Evolutionary conservation across 2,888 invertebrate species (phyloP).

Genomic region (Drosophila pegasa): DNA sequence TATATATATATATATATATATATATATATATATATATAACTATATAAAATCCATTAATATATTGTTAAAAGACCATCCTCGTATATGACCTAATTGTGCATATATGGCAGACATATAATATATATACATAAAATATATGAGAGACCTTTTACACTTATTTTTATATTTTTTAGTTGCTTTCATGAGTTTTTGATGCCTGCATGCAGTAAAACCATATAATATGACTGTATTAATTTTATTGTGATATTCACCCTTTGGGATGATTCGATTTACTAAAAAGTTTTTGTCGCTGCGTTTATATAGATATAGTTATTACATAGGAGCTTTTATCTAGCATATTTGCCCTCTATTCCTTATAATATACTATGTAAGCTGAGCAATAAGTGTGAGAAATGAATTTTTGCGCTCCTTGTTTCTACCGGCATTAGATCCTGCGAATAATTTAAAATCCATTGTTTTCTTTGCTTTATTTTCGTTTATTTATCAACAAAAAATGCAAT

Average conservation of each 20-base stretch:
- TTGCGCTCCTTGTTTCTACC: too few species aligned
- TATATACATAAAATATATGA: not conserved
- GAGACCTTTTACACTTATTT: not conserved
- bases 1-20: not conserved
- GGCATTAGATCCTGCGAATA: too few species aligned
- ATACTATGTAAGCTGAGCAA: too few species aligned
- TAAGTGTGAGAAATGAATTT: too few species aligned
- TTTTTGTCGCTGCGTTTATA: not conserved
- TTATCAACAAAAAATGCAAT: too few species aligned
- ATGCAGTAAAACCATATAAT: not conserved
- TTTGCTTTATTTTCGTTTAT: too few species aligned
- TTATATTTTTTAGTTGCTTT: too few species aligned
- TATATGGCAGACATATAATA: not conserved
- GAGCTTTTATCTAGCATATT: not conserved
- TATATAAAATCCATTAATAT: too few species aligned
- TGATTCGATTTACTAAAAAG: not conserved
- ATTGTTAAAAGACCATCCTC: not conserved
- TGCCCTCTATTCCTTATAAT: too few species aligned
- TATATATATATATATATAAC: not conserved
- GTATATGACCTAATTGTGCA: not conserved
- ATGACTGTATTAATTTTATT: not conserved
- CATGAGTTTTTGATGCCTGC: not conserved
- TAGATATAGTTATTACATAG: not conserved
- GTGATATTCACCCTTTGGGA: not conserved
- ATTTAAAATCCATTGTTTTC: too few species aligned